Percentiles rank a stretch among this genome's conserved stretches.
phyloP scores from a whole-genome alignment of 2,888 invertebrate species.

The Clepsis dumicolana region DNA sequence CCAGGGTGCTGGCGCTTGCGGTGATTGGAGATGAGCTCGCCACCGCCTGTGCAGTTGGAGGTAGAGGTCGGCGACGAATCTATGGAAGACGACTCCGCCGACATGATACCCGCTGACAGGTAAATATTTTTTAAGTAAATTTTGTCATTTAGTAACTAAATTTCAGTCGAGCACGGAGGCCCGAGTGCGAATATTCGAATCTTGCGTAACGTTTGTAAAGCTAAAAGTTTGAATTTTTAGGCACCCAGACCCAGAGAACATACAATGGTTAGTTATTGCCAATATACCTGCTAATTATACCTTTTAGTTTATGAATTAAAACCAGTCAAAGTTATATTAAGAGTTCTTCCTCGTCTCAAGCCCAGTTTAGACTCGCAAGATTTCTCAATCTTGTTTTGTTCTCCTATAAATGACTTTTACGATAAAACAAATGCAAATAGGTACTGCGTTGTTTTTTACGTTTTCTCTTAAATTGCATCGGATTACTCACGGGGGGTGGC shows the following conservation, averaged over 20 bases:
- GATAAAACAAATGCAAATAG: neutral
- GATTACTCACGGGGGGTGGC: slow-evolving; percentile 8
- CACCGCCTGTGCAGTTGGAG: slow-evolving; percentile 77
- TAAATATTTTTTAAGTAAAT: slow-evolving; percentile 45
- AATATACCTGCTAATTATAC: no score
- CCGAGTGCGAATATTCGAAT: no score
- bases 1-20: slow-evolving; percentile 54
- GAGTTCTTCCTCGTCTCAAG: no score
- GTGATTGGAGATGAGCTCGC: slow-evolving; percentile 74
- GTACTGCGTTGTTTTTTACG: neutral
- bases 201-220: no score
- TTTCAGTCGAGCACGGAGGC: no score
- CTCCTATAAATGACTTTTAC: neutral
- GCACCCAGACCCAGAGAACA: no score
- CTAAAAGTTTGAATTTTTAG: no score
- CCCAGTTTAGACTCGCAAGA: no score
- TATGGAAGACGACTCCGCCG: slow-evolving; percentile 76
- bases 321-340: no score
- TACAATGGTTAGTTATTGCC: no score
- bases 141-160: no score
- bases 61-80: slow-evolving; percentile 78
- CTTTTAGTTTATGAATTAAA: no score
- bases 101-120: slow-evolving; percentile 78
- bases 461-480: neutral
- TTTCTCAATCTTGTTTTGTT: slow-evolving; percentile 2